Evolutionary conservation across 2,888 invertebrate species (phyloP), one percentile per base, ranked within the genome.

Genomic region (Phalangium opilio): DNA sequence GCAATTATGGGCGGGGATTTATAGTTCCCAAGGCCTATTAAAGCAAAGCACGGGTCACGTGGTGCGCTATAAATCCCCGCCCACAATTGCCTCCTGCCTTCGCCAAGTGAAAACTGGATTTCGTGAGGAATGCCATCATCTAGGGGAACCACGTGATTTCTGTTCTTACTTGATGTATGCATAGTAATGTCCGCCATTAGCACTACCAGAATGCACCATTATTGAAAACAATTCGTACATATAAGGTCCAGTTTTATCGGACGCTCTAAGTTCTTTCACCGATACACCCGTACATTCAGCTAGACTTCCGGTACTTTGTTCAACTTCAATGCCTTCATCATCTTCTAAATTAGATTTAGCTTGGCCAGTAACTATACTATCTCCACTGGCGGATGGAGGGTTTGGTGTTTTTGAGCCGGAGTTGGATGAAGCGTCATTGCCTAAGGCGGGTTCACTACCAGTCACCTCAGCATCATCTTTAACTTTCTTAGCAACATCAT

Each of bases 191-290:
- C 89, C 89, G 19, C 86, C 86, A 15, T 81, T 79, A 0, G 87
- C 86, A 65, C 83, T 85, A 11, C 89, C 89, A 19, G 84, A 83
- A 67, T 89, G 89, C 48, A 89, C 83, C 84, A 89, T 85, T 55
- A 89, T 84, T 15, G 85, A 83, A 65, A 85, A 89, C 33, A 90
- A 67, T 64, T 90, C 85, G 64, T 89, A 89, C 41, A 77, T 68
- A 64, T 79, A 83, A 0, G 82, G 81, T 2, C 82, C 83, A 50
- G 59, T 43, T n/a, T 27, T 27, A 8, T 27, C 27, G 5, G 27
- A 27, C 4, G 27, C 27, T 27, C 27, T 4, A 8, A 27, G 27
- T 27, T 27, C 27, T 8, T 27, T 27, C 4, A 27, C 27, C 4
- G 27, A 27, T 7, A 27, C 8, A 7, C 27, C 27, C 27, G 27